Percentiles rank a stretch among this genome's conserved stretches.
Conservation (phyloP, 92 coral and sea anemone genomes). For the Phymanthus crucifer region DNA sequence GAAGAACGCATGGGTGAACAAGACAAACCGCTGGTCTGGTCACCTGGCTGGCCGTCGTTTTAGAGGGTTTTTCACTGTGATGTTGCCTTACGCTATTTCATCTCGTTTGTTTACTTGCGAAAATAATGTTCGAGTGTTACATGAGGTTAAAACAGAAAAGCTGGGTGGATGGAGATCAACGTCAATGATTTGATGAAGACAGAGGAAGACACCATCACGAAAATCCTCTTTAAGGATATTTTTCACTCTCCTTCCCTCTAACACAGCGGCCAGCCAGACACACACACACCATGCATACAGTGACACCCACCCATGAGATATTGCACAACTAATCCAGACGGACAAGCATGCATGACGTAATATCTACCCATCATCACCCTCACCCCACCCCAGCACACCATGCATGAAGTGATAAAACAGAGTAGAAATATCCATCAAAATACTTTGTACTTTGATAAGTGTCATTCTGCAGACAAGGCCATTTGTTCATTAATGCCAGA, state of each 20-base stretch:
- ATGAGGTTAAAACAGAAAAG: neutral
- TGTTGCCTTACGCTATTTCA: slow-evolving; percentile 30
- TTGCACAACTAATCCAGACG: too few relatives aligned
- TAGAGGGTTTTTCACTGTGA: slow-evolving; percentile 21
- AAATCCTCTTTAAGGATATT: neutral
- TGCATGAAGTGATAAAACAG: too few relatives aligned
- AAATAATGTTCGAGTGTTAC: neutral
- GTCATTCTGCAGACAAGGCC: too few relatives aligned
- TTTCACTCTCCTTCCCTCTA: too few relatives aligned
- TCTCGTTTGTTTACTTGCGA: slow-evolving; percentile 15
- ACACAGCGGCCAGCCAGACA: too few relatives aligned
- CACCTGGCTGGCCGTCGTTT: slow-evolving; percentile 25
- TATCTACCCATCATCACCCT: too few relatives aligned
- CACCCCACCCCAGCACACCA: too few relatives aligned
- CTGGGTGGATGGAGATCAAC: too few relatives aligned
- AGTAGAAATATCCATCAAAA: too few relatives aligned
- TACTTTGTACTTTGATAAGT: too few relatives aligned
- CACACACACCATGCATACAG: neutral
- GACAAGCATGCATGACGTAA: too few relatives aligned
- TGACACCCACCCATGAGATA: neutral
- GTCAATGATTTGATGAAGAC: neutral
- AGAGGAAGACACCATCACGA: neutral
- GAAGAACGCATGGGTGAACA: slow-evolving; percentile 47
- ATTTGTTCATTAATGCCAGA: too few relatives aligned
- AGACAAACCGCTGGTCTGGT: slow-evolving; percentile 23